Percentiles rank a stretch among this genome's conserved stretches.
Conservation (phyloP, 1,140 invertebrate genomes). For the Lepidurus apus region DNA sequence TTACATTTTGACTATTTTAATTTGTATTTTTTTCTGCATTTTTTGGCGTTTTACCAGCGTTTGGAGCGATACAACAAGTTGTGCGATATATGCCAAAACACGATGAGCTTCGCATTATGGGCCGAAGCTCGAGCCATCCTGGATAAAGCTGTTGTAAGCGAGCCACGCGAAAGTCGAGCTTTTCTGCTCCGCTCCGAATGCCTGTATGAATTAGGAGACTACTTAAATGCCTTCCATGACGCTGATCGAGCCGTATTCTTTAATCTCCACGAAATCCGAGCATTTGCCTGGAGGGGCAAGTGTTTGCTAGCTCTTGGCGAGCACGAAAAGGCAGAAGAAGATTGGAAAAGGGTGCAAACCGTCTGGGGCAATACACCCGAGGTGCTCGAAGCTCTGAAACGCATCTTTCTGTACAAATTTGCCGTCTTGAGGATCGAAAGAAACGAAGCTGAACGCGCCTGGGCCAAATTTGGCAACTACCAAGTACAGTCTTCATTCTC, state of each 20-base stretch:
- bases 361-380: background rate
- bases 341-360: background rate
- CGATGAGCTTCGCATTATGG: background rate
- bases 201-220: background rate
- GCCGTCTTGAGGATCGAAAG: background rate
- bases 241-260: background rate
- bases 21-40: too few species aligned
- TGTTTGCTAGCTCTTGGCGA: background rate
- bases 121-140: background rate
- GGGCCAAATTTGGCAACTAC: conserved; percentile 3
- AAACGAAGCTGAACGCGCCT: conserved; percentile 2
- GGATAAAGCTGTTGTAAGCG: conserved; percentile 6
- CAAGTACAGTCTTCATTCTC: background rate
- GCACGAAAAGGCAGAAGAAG: background rate
- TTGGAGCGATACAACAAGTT: background rate
- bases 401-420: background rate
- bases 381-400: background rate
- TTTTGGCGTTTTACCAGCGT: background rate
- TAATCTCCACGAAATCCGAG: background rate
- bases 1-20: too few species aligned
- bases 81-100: background rate
- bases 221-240: conserved; percentile 5
- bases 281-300: background rate
- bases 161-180: background rate
- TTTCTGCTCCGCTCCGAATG: background rate